Evolutionary conservation across 2,888 invertebrate species (phyloP).

Genomic region (Lomographa bimaculata): DNA sequence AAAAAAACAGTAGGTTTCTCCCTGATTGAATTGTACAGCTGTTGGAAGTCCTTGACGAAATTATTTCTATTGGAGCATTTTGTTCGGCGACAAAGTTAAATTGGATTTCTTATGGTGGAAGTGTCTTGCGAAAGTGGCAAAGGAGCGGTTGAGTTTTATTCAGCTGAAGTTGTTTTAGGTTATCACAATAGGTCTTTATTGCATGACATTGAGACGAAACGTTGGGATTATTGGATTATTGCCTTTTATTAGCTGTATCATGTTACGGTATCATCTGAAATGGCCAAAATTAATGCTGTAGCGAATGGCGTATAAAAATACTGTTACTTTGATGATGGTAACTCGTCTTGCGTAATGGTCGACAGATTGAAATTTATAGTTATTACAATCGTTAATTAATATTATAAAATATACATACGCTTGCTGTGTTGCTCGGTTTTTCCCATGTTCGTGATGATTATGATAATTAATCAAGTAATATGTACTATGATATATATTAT

Average conservation of each 20-base stretch:
- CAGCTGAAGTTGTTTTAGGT: conserved; percentile 60
- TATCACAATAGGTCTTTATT: conserved; percentile 64
- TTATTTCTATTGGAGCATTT: conserved; percentile 81
- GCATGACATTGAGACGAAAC: conserved; percentile 36
- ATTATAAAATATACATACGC: too few relatives aligned
- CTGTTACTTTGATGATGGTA: conserved; percentile 21
- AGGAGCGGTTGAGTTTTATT: conserved; percentile 65
- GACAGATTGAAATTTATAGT: conserved; percentile 22
- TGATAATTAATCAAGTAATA: too few relatives aligned
- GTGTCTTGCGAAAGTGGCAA: conserved; percentile 64
- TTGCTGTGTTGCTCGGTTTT: too few relatives aligned
- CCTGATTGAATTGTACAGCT: conserved; percentile 80
- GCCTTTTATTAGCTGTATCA: conserved; percentile 36
- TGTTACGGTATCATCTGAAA: conserved; percentile 22
- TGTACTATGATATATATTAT: too few relatives aligned
- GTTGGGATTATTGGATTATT: conserved; percentile 44
- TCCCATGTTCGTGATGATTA: too few relatives aligned
- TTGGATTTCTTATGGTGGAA: conserved; percentile 80
- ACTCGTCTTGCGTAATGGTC: conserved; percentile 17
- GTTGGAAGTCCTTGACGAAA: conserved; percentile 76
- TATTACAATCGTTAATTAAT: too few relatives aligned
- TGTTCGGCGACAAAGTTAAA: conserved; percentile 80
- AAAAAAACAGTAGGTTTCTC: conserved; percentile 63
- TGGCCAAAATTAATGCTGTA: conserved; percentile 18
- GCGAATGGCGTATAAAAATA: conserved; percentile 24